These are phyloP conservation scores for Drosophila melanosoma DNA, from an alignment of 2,888 invertebrate species.

Conservation along the genomic window DNA sequence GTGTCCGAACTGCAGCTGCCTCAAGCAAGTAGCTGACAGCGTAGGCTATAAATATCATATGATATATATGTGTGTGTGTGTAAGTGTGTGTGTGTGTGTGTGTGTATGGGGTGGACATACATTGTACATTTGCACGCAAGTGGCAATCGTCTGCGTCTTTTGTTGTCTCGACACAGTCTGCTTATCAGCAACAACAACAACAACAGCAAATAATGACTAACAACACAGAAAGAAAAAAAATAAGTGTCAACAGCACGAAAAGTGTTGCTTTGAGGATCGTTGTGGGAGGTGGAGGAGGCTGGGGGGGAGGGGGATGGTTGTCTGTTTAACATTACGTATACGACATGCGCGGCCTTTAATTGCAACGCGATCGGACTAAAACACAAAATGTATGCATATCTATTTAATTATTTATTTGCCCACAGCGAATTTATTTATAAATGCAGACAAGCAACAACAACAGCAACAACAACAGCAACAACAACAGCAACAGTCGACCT, in stretches of 20 bases:
- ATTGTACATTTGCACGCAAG: constrained; percentile 54
- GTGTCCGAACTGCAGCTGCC: constrained; percentile 50
- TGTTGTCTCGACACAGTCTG: constrained; percentile 81
- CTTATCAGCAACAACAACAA: constrained; percentile 59
- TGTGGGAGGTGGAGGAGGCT: neutral
- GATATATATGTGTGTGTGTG: neutral
- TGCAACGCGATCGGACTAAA: constrained; percentile 50
- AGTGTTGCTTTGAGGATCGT: constrained; percentile 38
- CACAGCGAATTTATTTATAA: constrained; percentile 71
- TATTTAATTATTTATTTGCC: constrained; percentile 77
- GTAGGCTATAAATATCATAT: constrained; percentile 54
- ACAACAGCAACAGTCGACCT: constrained; percentile 44
- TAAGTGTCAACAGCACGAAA: constrained; percentile 56
- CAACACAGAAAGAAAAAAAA: constrained; percentile 23
- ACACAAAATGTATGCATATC: constrained; percentile 58
- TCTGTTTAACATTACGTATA: constrained; percentile 51
- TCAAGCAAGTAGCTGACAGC: constrained; percentile 46
- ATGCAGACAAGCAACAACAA: constrained; percentile 59
- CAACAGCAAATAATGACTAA: constrained; percentile 64
- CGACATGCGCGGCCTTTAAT: constrained; percentile 60
- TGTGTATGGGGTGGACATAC: constrained; percentile 15
- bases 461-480: constrained; percentile 4
- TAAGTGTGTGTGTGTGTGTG: neutral
- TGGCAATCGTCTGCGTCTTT: constrained; percentile 78
- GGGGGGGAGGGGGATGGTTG: neutral